Base-by-base conservation (phyloP, 2,888 invertebrate genomes). In the Drosophila mimica region DNA sequence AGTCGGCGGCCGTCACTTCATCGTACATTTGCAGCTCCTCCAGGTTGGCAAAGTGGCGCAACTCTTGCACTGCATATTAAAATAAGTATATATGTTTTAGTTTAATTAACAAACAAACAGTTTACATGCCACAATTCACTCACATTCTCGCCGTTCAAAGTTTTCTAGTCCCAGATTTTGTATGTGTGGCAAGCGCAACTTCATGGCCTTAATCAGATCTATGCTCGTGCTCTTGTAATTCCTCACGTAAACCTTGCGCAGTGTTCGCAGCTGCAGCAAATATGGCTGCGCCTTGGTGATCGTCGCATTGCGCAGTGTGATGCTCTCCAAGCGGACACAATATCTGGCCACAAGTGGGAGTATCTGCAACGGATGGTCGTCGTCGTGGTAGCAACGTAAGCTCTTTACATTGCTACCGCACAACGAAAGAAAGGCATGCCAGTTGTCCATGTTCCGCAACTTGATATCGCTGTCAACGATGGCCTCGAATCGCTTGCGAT, bases 201-300 rank as follows among this genome's bases (percentile, higher is more conserved):
- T 61, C 52, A 85, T 85, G 3, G 67, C 70, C 20, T 56, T 74
- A 1, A 85, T 74, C 3, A 85, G 63, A 69, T 85, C 83, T 28
- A 72, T 74, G 52, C 85, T 85, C 11, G 85, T 85, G 63, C 85
- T 81, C 34, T 85, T 85, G 52, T 85, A 85, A 53, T 85, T 85
- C 2, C 88, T 76, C 28, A 85, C 71, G 49, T 85, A 74, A 4
- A 85, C 74, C 36, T 77, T 81, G 15, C 40, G 31, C 11, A 85
- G 51, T 3, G 81, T 72, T 7, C 66, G 56, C 28, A 85, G 49
- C 3, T 69, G 49, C 25, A 85, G 57, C 17, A 85, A 36, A 70
- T 49, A 83, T 0, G 79, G 72, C 43, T 85, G 85, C 1, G 71
- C 40, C 36, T 54, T 72, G 20, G 70, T 54, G 8, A 88, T 70